Evolutionary conservation across 2,797 vertebrate genomes (phyloP).

Genomic region (Pterois miles): DNA sequence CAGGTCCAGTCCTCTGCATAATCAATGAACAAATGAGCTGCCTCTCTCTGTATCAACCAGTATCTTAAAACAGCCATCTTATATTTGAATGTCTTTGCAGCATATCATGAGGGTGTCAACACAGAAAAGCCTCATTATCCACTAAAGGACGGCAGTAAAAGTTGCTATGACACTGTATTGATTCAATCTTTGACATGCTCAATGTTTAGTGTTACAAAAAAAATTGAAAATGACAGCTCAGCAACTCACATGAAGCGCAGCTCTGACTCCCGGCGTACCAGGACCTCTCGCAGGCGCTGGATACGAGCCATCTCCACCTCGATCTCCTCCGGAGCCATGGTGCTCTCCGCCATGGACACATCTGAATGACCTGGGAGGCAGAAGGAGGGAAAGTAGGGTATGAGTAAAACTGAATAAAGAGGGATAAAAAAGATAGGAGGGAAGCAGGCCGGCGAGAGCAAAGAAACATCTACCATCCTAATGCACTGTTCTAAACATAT

Average conservation of each 20-base stretch:
- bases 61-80: background rate
- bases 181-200: background rate
- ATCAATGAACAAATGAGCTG: conserved; percentile 46
- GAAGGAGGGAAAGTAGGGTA: background rate
- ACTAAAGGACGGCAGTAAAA: background rate
- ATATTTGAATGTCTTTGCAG: background rate
- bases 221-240: background rate
- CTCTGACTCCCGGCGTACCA: conserved; percentile 97
- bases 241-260: conserved; percentile 97
- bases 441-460: background rate
- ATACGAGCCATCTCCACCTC: conserved; percentile 98
- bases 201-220: background rate
- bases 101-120: conserved; percentile 9
- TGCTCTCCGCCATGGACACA: conserved; percentile 97
- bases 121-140: conserved; percentile 14
- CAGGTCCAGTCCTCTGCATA: conserved; percentile 33
- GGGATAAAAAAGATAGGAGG: background rate
- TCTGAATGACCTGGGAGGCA: conserved; percentile 87
- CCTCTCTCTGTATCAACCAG: background rate
- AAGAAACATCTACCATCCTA: background rate
- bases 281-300: conserved; percentile 95
- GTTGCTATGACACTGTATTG: background rate
- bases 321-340: conserved; percentile 96
- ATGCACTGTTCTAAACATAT: background rate
- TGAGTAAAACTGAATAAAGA: background rate